phyloP scores from a whole-genome alignment of 1,140 invertebrate species.

The Megathymus violae region DNA sequence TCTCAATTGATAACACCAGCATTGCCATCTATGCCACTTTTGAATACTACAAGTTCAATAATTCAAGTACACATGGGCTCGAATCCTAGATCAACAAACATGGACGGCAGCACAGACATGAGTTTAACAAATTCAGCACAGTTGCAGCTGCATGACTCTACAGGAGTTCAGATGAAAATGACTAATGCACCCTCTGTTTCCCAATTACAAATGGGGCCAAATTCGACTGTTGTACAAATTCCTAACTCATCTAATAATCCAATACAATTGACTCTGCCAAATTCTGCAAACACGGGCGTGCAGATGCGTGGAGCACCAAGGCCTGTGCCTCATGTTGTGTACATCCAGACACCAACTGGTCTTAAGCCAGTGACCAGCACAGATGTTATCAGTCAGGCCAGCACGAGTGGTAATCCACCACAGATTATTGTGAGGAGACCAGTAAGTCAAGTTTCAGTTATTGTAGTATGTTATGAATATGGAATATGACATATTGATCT shows the following conservation, averaged over 20 bases:
- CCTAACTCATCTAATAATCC: slow-evolving; percentile 69
- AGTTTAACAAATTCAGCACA: slow-evolving; percentile 64
- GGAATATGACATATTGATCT: too few species aligned
- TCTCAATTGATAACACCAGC: slow-evolving; percentile 63
- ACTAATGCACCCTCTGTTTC: slow-evolving; percentile 58
- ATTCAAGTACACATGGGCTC: slow-evolving; percentile 78
- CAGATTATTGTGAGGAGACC: slow-evolving; percentile 81
- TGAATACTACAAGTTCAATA: slow-evolving; percentile 69
- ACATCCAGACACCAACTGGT: slow-evolving; percentile 77
- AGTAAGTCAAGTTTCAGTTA: slow-evolving; percentile 61
- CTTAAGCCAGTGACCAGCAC: slow-evolving; percentile 75
- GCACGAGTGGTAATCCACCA: slow-evolving; percentile 73
- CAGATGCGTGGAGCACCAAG: slow-evolving; percentile 64
- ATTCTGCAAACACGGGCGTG: slow-evolving; percentile 50
- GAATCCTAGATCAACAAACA: slow-evolving; percentile 56
- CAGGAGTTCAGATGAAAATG: slow-evolving; percentile 65
- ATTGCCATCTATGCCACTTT: slow-evolving; percentile 71
- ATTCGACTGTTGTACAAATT: slow-evolving; percentile 67
- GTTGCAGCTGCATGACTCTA: slow-evolving; percentile 60
- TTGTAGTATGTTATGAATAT: not conserved
- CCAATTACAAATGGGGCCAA: slow-evolving; percentile 67
- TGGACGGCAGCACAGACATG: slow-evolving; percentile 65
- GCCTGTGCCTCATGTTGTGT: slow-evolving; percentile 74
- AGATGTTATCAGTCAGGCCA: slow-evolving; percentile 76
- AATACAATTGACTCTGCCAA: slow-evolving; percentile 69